A percentile compares a stretch with the other conserved stretches of the same genome.
Evolutionary conservation across 2,113 vertebrate genomes (phyloP).

Genomic region (Sorex araneus): DNA sequence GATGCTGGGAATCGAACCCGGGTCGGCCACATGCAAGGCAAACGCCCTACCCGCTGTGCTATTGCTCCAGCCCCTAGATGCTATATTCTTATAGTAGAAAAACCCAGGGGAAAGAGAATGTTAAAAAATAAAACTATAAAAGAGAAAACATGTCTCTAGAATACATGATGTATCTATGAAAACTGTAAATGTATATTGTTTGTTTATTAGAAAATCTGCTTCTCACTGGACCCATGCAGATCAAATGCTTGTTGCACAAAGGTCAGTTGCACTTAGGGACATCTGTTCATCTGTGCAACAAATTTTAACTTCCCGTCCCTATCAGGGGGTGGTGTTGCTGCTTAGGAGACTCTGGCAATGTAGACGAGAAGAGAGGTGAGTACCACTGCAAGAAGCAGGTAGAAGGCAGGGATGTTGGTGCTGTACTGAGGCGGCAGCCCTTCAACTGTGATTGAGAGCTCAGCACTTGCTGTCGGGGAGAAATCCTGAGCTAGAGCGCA

Average conservation of each 20-base stretch:
- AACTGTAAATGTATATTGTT: not conserved
- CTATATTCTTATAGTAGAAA: not conserved
- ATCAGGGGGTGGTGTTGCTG: not conserved
- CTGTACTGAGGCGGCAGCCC: too few species aligned
- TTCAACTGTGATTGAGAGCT: not conserved
- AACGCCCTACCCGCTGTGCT: too few species aligned
- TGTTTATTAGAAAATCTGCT: not conserved
- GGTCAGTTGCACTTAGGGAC: not conserved
- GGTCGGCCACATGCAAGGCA: too few species aligned
- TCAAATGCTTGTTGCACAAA: not conserved
- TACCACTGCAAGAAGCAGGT: not conserved
- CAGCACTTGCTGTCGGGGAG: not conserved
- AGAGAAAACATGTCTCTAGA: too few species aligned
- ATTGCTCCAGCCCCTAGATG: too few species aligned
- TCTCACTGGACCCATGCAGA: not conserved
- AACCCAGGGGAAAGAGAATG: not conserved
- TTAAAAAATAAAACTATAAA: not conserved
- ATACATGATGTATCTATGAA: not conserved
- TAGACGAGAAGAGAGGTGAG: not conserved
- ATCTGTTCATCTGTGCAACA: not conserved
- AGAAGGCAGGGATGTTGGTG: not conserved
- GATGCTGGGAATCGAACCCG: too few species aligned
- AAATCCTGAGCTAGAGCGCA: not conserved
- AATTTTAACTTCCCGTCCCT: not conserved
- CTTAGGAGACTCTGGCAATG: not conserved